Percentiles rank a stretch among this genome's conserved stretches.
phyloP scores from a whole-genome alignment of 2,888 invertebrate genomes.

The Agelastica alni region DNA sequence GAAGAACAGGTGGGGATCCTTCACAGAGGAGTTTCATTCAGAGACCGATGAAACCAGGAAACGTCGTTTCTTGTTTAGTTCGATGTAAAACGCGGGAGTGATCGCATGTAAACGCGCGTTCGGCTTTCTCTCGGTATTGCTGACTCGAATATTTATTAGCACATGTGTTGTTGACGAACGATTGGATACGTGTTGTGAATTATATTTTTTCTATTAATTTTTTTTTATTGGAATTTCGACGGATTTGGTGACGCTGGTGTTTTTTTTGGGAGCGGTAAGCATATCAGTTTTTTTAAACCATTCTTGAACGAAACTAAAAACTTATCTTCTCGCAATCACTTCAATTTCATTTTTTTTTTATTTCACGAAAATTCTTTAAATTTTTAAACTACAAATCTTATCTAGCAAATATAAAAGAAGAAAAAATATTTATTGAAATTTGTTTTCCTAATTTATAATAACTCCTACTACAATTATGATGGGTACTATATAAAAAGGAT shows the following conservation, averaged over 20 bases:
- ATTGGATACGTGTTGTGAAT: conserved; percentile 20
- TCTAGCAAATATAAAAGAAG: no score
- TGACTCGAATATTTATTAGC: conserved; percentile 16
- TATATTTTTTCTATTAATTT: conserved; percentile 1
- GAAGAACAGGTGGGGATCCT: conserved; percentile 18
- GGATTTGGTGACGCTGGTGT: not conserved
- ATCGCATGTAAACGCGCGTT: conserved; percentile 1
- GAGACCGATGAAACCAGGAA: conserved; percentile 18
- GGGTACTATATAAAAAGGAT: no score
- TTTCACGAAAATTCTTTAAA: no score
- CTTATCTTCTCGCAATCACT: no score
- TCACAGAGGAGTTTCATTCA: conserved; percentile 16
- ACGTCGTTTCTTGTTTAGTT: conserved; percentile 14
- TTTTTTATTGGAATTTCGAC: not conserved
- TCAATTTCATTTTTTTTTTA: not conserved
- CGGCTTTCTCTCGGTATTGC: conserved; percentile 2
- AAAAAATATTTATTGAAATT: no score
- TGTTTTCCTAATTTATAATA: no score
- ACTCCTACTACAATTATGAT: no score
- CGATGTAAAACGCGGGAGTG: conserved; percentile 8
- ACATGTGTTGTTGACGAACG: conserved; percentile 6
- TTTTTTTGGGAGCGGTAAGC: conserved; percentile 9
- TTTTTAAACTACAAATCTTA: no score
- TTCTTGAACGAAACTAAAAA: no score
- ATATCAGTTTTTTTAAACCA: no score